Evolutionary conservation across 2,888 invertebrate species (phyloP).

Genomic region (Drosophila subsilvestris): DNA sequence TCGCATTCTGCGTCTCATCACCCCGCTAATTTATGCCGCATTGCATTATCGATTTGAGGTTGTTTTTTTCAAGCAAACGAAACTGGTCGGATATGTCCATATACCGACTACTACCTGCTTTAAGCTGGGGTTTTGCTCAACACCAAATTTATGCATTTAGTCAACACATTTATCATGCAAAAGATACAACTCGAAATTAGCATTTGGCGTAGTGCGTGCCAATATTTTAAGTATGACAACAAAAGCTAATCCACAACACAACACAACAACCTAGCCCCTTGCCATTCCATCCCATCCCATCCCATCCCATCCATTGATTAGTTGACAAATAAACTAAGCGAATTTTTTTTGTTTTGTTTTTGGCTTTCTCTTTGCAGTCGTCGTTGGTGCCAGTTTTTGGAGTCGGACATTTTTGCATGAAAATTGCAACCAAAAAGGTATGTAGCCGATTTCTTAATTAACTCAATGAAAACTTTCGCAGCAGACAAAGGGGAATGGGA

Average conservation of each 20-base stretch:
- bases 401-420: conserved; percentile 57
- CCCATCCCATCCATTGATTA: conserved; percentile 25
- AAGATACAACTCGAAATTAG: conserved; percentile 40
- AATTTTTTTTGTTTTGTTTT: conserved; percentile 4
- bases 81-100: conserved; percentile 40
- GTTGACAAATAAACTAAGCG: conserved; percentile 51
- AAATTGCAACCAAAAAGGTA: conserved; percentile 71
- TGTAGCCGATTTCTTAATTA: conserved; percentile 49
- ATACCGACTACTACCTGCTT: conserved; percentile 32
- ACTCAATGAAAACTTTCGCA: conserved; percentile 35
- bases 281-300: not conserved
- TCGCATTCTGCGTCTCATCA: conserved; percentile 23
- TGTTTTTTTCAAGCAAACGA: conserved; percentile 31
- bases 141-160: conserved; percentile 46
- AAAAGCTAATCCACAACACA: conserved; percentile 16
- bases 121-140: conserved; percentile 33
- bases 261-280: not conserved
- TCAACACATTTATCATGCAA: conserved; percentile 46
- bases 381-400: conserved; percentile 10
- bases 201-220: conserved; percentile 44
- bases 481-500: conserved; percentile 3
- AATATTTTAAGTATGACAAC: conserved; percentile 35
- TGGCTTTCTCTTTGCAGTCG: conserved; percentile 66
- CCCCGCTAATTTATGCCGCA: conserved; percentile 46
- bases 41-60: conserved; percentile 39